Percentiles rank a stretch among this genome's conserved stretches.
Evolutionary conservation across 2,888 invertebrate species (phyloP).

Genomic region (Pachliopta kotzebuea): DNA sequence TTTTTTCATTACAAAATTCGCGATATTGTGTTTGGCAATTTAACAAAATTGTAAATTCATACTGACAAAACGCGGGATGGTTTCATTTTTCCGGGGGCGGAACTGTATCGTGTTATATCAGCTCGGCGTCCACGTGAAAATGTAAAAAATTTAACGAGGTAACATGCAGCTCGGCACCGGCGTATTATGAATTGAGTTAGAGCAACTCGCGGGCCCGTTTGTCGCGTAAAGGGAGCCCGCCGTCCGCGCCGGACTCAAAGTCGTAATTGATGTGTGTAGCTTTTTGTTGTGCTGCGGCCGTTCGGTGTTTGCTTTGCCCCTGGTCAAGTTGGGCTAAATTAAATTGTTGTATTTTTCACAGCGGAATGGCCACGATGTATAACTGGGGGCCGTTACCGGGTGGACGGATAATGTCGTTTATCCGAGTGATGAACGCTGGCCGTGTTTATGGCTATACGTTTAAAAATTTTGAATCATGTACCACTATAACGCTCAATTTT

Average conservation of each 20-base stretch:
- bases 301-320: constrained; percentile 60
- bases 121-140: constrained; percentile 43
- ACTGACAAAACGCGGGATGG: constrained; percentile 36
- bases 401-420: constrained; percentile 59
- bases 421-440: constrained; percentile 38
- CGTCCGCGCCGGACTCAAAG: constrained; percentile 42
- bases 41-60: constrained; percentile 30
- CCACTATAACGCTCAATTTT: constrained; percentile 33
- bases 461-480: constrained; percentile 42
- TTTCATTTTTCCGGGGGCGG: constrained; percentile 37
- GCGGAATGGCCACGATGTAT: constrained; percentile 61
- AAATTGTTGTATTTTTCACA: constrained; percentile 76
- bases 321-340: constrained; percentile 75
- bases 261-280: constrained; percentile 74
- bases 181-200: constrained; percentile 69
- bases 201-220: constrained; percentile 55
- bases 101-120: constrained; percentile 37
- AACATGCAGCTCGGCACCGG: constrained; percentile 45
- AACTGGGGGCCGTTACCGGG: constrained; percentile 57
- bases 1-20: constrained; percentile 10
- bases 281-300: constrained; percentile 60
- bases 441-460: constrained; percentile 43
- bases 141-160: constrained; percentile 54
- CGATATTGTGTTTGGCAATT: constrained; percentile 27
- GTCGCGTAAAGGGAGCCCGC: constrained; percentile 53